Conservation (phyloP, 2,113 vertebrate genomes). For the Hydrochoerus hydrochaeris region DNA sequence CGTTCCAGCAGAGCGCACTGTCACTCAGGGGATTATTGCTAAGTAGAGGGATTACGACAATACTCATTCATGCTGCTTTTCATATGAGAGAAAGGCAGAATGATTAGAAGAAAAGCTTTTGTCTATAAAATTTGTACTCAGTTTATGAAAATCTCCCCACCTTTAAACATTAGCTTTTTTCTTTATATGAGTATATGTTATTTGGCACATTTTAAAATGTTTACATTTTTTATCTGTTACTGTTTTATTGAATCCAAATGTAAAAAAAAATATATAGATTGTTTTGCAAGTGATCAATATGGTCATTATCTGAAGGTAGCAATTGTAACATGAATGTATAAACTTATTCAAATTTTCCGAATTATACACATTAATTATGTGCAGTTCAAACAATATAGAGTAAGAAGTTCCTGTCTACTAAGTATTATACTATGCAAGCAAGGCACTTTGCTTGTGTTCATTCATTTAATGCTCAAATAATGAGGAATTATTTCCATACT, state of each 20-base stretch:
- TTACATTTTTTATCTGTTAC: not conserved
- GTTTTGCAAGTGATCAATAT: not conserved
- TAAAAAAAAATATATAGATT: not conserved
- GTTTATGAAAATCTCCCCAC: not conserved
- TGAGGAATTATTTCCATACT: not conserved
- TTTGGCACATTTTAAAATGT: not conserved
- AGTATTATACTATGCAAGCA: not conserved
- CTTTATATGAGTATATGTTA: not conserved
- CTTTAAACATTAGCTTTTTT: conserved; percentile 7
- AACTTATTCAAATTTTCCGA: not conserved
- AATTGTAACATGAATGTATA: not conserved
- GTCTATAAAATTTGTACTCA: not conserved
- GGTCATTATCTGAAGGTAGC: not conserved
- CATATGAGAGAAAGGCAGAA: conserved; percentile 4
- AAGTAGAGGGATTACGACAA: not conserved
- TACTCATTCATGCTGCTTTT: not conserved
- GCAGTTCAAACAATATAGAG: not conserved
- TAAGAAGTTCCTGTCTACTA: not conserved
- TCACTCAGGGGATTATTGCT: conserved; percentile 1
- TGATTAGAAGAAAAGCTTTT: not conserved
- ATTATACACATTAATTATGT: not conserved
- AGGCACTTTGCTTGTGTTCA: not conserved
- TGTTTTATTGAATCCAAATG: not conserved
- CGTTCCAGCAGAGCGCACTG: not conserved
- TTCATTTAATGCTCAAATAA: not conserved